These are phyloP conservation scores for Rhinatrema bivittatum DNA, from an alignment of 2,797 vertebrate genomes.

Conservation along the genomic window DNA sequence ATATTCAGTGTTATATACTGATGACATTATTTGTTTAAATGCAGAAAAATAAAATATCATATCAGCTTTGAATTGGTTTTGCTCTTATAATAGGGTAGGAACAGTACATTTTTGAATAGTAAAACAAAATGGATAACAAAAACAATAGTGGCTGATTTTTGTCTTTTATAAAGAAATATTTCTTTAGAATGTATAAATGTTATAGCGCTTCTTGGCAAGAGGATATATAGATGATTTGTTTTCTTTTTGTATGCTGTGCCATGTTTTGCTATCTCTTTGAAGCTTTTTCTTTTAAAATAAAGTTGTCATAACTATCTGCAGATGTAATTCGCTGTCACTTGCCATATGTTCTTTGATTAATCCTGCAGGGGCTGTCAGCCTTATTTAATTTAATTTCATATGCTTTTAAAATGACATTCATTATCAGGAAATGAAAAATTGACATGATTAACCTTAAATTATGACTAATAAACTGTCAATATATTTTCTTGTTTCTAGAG, in stretches of 20 bases:
- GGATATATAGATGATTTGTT: no score
- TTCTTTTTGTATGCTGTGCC: no score
- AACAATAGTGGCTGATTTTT: no score
- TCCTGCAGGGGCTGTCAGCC: slow-evolving; percentile 42
- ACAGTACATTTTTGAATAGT: no score
- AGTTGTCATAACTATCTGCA: slow-evolving; percentile 42
- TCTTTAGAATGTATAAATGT: no score
- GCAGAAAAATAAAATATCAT: slow-evolving; percentile 20
- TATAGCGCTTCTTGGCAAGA: no score
- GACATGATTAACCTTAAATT: slow-evolving; percentile 40
- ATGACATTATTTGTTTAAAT: no score
- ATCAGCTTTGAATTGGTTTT: slow-evolving; percentile 10
- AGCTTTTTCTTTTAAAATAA: slow-evolving; percentile 32
- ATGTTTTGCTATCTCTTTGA: no score
- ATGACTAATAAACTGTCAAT: slow-evolving; percentile 41
- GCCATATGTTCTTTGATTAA: slow-evolving; percentile 56
- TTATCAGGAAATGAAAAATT: slow-evolving; percentile 45
- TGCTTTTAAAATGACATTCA: slow-evolving; percentile 50
- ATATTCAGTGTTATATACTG: no score
- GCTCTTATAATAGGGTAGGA: no score
- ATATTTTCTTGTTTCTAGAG: slow-evolving; percentile 60
- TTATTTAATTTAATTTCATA: slow-evolving; percentile 50
- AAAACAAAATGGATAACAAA: no score
- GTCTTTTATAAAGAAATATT: no score
- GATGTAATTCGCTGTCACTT: slow-evolving; percentile 53